These are phyloP conservation scores for Stenchaetothrips biformis DNA, from an alignment of 2,888 invertebrate genomes.

Conservation along the genomic window DNA sequence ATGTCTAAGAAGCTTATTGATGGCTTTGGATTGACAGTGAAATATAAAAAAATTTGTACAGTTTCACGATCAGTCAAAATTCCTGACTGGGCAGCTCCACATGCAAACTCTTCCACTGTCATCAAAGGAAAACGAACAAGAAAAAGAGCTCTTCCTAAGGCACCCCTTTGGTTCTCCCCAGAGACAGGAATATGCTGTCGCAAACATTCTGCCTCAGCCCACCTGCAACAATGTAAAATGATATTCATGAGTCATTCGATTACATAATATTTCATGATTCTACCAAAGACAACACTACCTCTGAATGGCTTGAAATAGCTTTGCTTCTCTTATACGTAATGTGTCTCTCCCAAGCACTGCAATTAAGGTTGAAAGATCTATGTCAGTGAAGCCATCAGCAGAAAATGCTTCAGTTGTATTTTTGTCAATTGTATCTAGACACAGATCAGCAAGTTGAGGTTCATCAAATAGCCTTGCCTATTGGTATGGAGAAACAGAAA, in stretches of 20 bases:
- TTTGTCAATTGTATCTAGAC: conserved; percentile 77
- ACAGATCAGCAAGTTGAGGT: conserved; percentile 71
- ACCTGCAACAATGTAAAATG: conserved; percentile 46
- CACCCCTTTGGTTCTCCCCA: conserved; percentile 62
- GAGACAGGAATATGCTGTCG: conserved; percentile 60
- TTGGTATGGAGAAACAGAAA: neutral
- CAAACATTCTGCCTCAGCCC: conserved; percentile 70
- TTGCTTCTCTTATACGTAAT: conserved; percentile 69
- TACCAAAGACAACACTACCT: conserved; percentile 44
- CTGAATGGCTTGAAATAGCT: conserved; percentile 68
- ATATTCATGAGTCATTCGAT: neutral
- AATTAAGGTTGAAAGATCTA: conserved; percentile 72
- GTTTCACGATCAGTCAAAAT: conserved; percentile 71
- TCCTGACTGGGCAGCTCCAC: conserved; percentile 68
- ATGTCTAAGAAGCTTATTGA: conserved; percentile 63
- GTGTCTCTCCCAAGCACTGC: conserved; percentile 73
- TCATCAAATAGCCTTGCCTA: conserved; percentile 76
- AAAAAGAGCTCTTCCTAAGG: conserved; percentile 64
- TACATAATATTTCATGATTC: neutral
- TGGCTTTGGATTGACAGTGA: conserved; percentile 72
- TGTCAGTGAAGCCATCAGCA: conserved; percentile 76
- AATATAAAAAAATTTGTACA: conserved; percentile 65
- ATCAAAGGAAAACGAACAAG: conserved; percentile 77
- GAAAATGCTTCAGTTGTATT: conserved; percentile 72
- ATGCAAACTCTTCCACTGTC: conserved; percentile 80